Conservation (phyloP, 2,888 invertebrate genomes). For the Brachypalpus laphriformis region DNA sequence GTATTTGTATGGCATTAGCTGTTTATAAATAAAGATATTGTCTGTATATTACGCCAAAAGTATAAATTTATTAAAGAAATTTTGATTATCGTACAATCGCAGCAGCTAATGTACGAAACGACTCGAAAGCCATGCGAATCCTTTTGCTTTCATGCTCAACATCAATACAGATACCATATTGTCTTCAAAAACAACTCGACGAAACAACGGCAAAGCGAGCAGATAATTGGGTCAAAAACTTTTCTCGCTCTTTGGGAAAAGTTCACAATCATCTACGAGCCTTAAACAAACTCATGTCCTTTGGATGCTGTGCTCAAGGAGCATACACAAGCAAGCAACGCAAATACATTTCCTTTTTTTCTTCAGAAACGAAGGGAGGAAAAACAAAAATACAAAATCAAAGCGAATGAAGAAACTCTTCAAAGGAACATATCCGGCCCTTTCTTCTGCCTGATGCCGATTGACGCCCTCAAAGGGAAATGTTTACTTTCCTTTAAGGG, state of each 20-base stretch:
- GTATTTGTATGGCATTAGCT: too few species aligned
- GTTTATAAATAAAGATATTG: too few species aligned
- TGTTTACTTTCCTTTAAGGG: conserved; percentile 39
- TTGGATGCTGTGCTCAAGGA: not conserved
- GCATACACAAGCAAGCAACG: not conserved
- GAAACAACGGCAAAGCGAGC: conserved; percentile 15
- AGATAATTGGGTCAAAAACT: conserved; percentile 51
- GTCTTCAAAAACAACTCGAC: not conserved
- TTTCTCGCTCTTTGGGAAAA: conserved; percentile 20
- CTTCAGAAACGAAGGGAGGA: not conserved
- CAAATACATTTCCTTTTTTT: not conserved
- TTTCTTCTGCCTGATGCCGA: not conserved
- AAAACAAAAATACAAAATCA: not conserved
- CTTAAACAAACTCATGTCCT: conserved; percentile 21
- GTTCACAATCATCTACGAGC: not conserved
- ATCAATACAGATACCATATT: not conserved
- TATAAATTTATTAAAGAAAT: too few species aligned
- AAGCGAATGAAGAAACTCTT: conserved; percentile 5
- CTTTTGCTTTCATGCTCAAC: too few species aligned
- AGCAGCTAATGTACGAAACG: too few species aligned
- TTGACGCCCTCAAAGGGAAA: conserved; percentile 13
- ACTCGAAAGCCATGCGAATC: too few species aligned
- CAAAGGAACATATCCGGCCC: conserved; percentile 1
- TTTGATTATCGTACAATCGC: too few species aligned
- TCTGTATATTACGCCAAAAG: too few species aligned